phyloP scores from a whole-genome alignment of 1,140 invertebrate species.

The Scaptomyza graminum region DNA sequence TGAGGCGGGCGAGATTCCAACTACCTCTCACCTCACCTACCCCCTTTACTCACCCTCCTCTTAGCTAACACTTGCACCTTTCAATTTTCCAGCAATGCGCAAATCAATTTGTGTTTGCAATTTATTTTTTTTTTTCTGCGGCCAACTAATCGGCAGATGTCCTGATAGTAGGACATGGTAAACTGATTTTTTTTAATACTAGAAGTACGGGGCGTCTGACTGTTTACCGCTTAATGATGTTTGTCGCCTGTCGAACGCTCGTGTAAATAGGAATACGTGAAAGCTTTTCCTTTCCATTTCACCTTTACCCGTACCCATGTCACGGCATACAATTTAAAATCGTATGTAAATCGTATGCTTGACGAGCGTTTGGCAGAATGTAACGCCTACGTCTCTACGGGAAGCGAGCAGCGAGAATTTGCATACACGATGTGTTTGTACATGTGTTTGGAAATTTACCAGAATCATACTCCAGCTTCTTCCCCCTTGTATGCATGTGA shows the following conservation, averaged over 20 bases:
- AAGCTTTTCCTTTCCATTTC: neutral
- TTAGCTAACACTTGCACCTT: slow-evolving; percentile 17
- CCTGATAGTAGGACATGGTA: slow-evolving; percentile 14
- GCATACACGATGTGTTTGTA: slow-evolving; percentile 53
- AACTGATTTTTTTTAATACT: slow-evolving; percentile 1
- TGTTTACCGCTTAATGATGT: slow-evolving; percentile 63
- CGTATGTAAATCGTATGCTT: slow-evolving; percentile 64
- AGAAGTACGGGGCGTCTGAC: slow-evolving; percentile 12
- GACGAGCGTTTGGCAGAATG: slow-evolving; percentile 14
- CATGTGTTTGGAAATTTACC: slow-evolving; percentile 42
- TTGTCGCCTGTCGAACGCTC: slow-evolving; percentile 57
- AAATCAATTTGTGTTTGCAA: slow-evolving; percentile 56
- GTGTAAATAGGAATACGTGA: slow-evolving; percentile 62
- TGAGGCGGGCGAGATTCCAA: neutral
- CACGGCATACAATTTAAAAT: slow-evolving; percentile 57
- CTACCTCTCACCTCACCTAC: no score
- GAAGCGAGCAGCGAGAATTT: slow-evolving; percentile 31
- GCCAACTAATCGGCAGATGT: slow-evolving; percentile 39
- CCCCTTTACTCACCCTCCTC: neutral
- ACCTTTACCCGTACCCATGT: slow-evolving; percentile 9
- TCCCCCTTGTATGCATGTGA: neutral
- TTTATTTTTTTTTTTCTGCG: slow-evolving; percentile 17
- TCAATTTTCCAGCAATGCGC: slow-evolving; percentile 30
- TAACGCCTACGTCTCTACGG: slow-evolving; percentile 29
- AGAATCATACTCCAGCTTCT: neutral